Evolutionary conservation across 23 tunicate genomes (phyloP).

Genomic region (Phallusia fumigata): DNA sequence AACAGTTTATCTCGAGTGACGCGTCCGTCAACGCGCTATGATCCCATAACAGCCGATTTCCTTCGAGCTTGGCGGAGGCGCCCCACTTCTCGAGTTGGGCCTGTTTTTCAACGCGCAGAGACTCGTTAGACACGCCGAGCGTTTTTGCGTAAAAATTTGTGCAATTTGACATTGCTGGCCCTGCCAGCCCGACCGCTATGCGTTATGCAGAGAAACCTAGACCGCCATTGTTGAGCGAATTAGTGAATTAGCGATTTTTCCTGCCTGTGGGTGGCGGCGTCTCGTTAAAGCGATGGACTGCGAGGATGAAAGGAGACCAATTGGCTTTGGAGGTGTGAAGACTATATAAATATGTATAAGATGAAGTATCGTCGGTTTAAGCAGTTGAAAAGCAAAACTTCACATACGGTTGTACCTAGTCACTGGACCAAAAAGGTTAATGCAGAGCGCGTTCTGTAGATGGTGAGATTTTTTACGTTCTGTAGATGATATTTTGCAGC

Average conservation of each 20-base stretch:
- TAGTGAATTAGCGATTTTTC: neutral
- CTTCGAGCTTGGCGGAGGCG: neutral
- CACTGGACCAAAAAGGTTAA: too few species aligned
- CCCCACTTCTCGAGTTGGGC: neutral
- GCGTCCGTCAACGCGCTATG: conserved; percentile 8
- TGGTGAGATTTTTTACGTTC: too few species aligned
- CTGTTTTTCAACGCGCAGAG: neutral
- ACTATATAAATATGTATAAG: neutral
- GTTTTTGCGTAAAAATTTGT: neutral
- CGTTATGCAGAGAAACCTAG: neutral
- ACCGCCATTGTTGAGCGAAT: neutral
- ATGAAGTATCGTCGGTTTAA: neutral
- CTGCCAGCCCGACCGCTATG: neutral
- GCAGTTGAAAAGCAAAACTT: too few species aligned
- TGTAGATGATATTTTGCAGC: too few species aligned
- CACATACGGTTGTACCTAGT: too few species aligned
- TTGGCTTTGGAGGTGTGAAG: neutral
- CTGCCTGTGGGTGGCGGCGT: neutral
- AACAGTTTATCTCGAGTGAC: conserved; percentile 13
- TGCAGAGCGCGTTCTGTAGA: too few species aligned
- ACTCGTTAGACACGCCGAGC: neutral
- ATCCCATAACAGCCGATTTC: conserved; percentile 11
- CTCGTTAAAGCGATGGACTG: neutral
- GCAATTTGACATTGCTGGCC: neutral
- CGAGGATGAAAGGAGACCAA: neutral